Conservation (phyloP, 2,888 invertebrate genomes). For the Cryptophagus acutangulus region DNA sequence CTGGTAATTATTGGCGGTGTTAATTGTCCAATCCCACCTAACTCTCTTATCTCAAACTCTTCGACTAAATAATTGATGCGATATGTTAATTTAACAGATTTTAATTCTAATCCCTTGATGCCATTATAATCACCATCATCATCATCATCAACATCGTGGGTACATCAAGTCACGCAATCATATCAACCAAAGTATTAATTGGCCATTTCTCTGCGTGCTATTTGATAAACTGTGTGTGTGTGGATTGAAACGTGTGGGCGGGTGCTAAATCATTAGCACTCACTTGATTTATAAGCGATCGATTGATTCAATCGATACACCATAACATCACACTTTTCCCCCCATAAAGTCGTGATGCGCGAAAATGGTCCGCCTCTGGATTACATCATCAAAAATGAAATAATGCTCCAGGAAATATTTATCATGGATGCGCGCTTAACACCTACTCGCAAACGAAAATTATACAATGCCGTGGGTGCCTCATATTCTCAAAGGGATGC, state of each 20-base stretch:
- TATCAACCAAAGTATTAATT: constrained; percentile 32
- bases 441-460: background rate
- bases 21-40: constrained; percentile 31
- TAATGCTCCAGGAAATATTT: no score
- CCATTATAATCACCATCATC: background rate
- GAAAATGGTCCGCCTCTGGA: no score
- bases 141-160: constrained; percentile 19
- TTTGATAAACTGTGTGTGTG: constrained; percentile 35
- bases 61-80: constrained; percentile 27
- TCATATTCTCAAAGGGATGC: no score
- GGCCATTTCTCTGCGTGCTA: constrained; percentile 31
- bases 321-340: no score
- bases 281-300: constrained; percentile 36
- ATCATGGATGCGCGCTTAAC: no score
- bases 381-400: no score
- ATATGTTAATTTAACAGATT: constrained; percentile 24
- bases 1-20: constrained; percentile 27
- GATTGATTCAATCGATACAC: no score
- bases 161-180: constrained; percentile 31
- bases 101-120: background rate
- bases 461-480: no score
- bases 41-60: constrained; percentile 22
- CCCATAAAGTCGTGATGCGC: no score
- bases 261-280: constrained; percentile 36
- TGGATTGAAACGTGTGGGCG: constrained; percentile 36